These are phyloP conservation scores for Acanthoscelides obtectus DNA, from an alignment of 2,888 invertebrate species.

Conservation along the genomic window DNA sequence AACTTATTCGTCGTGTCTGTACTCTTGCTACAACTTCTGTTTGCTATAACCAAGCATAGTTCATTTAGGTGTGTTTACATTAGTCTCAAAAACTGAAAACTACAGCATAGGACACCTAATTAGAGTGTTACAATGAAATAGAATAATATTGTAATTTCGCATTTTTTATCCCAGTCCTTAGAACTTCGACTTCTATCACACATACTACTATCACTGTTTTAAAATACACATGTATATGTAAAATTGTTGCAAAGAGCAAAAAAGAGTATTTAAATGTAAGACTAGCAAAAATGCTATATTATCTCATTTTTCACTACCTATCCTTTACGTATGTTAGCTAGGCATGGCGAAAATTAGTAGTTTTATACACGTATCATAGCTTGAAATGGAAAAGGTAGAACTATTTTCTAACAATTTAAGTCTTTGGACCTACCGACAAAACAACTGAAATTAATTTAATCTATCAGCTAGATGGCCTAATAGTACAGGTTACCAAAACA, in stretches of 20 bases:
- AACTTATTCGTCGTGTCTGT: too few species aligned
- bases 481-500: too few species aligned
- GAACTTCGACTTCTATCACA: neutral
- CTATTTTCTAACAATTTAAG: neutral
- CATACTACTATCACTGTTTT: neutral
- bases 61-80: too few species aligned
- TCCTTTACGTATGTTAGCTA: neutral
- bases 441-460: neutral
- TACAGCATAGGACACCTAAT: too few species aligned
- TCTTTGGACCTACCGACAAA: neutral
- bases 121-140: too few species aligned
- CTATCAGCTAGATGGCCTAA: neutral
- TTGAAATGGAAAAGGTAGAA: neutral
- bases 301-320: neutral
- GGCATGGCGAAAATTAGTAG: neutral
- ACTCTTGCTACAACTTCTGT: too few species aligned
- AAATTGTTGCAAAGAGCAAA: neutral
- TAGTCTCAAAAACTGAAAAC: too few species aligned
- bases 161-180: neutral
- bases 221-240: neutral
- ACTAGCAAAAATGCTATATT: neutral
- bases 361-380: neutral
- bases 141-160: neutral
- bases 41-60: too few species aligned
- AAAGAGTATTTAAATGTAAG: neutral